Base-by-base conservation (phyloP, 2,797 vertebrate genomes). In the Enteromius treurensis region DNA sequence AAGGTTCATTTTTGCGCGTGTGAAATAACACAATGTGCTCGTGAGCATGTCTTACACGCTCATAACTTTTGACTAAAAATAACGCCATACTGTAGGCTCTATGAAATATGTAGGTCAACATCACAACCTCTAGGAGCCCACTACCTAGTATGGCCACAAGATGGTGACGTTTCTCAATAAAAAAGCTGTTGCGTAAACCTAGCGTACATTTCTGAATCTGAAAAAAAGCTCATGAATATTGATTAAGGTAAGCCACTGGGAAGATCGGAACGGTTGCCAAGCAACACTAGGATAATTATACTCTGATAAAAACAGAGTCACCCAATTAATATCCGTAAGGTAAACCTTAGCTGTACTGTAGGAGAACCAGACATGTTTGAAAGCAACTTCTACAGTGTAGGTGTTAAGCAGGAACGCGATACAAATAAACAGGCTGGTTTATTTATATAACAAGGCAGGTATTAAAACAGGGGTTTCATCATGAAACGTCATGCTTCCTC, bases 381-480 rank as follows among this genome's bases (percentile, higher is more conserved):
- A 19, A 65, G 7, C 64, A 29, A 14, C 23, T 26, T 23, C 1
- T 32, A 6, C 8, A 2, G 58, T 32, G 8, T 32, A 8, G 3
- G 7, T 65, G 14, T 19, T 17, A 73, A 60, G 60, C 21, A 42
- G 6, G 9, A 62, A 17, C 17, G 1, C 53, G 29, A 3, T 45
- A 60, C 53, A 23, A 64, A 49, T 13, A 5, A 34, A 11, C 55
- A 62, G n/a, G 60, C 60, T 77, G 40, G 40, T 81, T 87, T 84
- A 84, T 84, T 87, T 78, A 45, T 62, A 34, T 69, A 40, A 67
- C n/a, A 76, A 76, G 70, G 32, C 79, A 58, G 55, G 49, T 42
- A 26, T 37, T 74, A 49, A 65, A 73, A 21, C 45, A 42, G n/a
- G 14, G 32, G 11, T 58, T 71, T 71, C n/a, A n/a, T 29, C n/a